Evolutionary conservation across 2,888 invertebrate species (phyloP), one percentile per base, ranked within the genome.

Genomic region (Drepana falcataria): DNA sequence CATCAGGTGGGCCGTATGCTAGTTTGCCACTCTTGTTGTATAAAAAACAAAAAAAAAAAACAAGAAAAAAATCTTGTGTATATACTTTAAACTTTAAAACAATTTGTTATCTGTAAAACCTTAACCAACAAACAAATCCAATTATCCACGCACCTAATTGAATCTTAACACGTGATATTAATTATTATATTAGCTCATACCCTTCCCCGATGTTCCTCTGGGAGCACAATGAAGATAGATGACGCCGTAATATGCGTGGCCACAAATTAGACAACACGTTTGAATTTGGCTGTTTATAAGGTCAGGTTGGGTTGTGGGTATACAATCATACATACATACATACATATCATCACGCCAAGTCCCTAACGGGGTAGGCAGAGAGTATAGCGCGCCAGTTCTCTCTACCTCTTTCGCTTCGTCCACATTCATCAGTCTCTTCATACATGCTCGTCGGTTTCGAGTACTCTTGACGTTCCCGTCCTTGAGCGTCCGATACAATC

Each of bases 141-240:
- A 44, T 44, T 44, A 44, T 1, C 9, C 6, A 44, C 44, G 9
- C 6, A 9, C 44, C 5, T 9, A 44, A 44, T 44, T 44, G 9
- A 44, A 44, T 44, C 44, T 44, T 44, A 44, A 44, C 44, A 44
- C 44, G 5, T 44, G 6, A 44, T 44, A 44, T 44, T 44, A 44
- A 44, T 44, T 44, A 44, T 2, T 9, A 44, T 44, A 21, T 33
- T 52, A 52, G 21, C 37, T 6, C 44, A 7, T 3, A 3, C 44
- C 34, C 44, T 44, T 2, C 4, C 44, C 44, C 9, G 9, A 44
- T 44, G 9, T 35, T 51, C 48, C n/a, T 37, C 40, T 48, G 47
- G 52, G 53, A 49, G 48, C 53, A 52, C 57, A 63, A 63, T 60
- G 60, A 63, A 63, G 63, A 63, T 53, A 47, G 55, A 58, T 58